Percentiles rank a stretch among this genome's conserved stretches.
These are phyloP conservation scores for Girardinus metallicus DNA, from an alignment of 2,797 vertebrate genomes.

Conservation along the genomic window DNA sequence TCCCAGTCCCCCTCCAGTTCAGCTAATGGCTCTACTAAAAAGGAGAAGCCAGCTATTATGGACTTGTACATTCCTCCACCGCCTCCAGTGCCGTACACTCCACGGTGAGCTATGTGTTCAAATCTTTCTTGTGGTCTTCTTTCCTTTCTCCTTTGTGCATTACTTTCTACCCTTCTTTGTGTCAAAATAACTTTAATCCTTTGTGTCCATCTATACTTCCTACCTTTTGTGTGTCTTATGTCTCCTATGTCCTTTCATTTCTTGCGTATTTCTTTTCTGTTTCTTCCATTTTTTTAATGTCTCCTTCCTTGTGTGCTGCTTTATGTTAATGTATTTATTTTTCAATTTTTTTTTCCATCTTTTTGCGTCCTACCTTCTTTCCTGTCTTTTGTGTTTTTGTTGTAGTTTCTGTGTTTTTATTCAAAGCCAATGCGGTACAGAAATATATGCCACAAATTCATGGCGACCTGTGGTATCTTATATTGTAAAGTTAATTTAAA, in stretches of 20 bases:
- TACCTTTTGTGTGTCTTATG: not conserved
- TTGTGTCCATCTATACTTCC: not conserved
- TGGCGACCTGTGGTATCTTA: not conserved
- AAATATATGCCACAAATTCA: not conserved
- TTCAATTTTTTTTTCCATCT: too few relatives aligned
- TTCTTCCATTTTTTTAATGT: not conserved
- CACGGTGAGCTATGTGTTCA: slow-evolving; percentile 81
- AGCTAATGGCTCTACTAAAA: slow-evolving; percentile 87
- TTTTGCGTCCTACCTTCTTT: not conserved
- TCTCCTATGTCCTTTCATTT: not conserved
- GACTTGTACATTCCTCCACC: slow-evolving; percentile 94
- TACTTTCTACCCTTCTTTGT: not conserved
- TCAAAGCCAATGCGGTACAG: not conserved
- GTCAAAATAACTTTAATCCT: not conserved
- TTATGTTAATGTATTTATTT: not conserved
- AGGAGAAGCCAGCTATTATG: slow-evolving; percentile 93
- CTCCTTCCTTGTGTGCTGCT: not conserved
- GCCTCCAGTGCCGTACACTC: slow-evolving; percentile 89
- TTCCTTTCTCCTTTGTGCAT: not conserved
- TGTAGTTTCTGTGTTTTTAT: not conserved
- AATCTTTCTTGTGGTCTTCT: not conserved
- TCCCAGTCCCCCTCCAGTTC: slow-evolving; percentile 84
- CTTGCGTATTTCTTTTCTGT: not conserved
- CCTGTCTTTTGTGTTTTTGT: not conserved
- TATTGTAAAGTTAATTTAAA: not conserved